Evolutionary conservation across 1,140 invertebrate genomes (phyloP).

Genomic region (Theocolax elegans): DNA sequence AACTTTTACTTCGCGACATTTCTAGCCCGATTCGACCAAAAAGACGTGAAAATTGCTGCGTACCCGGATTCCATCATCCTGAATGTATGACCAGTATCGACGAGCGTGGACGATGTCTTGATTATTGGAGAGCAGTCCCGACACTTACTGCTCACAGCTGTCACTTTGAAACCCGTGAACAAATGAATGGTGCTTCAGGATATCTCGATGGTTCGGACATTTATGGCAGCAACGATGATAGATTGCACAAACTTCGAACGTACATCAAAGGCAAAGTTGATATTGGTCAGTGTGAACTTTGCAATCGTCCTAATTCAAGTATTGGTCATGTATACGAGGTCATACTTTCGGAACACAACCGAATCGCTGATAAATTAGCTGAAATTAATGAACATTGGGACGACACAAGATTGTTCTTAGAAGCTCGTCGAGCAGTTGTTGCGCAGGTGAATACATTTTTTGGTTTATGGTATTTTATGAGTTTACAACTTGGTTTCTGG

Average conservation of each 20-base stretch:
- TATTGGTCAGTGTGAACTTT: constrained; percentile 72
- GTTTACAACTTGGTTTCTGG: no score
- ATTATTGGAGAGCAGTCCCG: constrained; percentile 81
- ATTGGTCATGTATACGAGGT: constrained; percentile 75
- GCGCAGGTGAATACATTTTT: constrained; percentile 66
- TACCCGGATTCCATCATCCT: constrained; percentile 52
- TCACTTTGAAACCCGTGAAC: constrained; percentile 78
- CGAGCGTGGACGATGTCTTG: constrained; percentile 68
- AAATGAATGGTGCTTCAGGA: constrained; percentile 88
- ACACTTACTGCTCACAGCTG: constrained; percentile 74
- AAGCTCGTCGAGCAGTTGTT: constrained; percentile 80
- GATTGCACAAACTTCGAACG: constrained; percentile 75
- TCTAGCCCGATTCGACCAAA: constrained; percentile 73
- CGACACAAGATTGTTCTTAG: constrained; percentile 82
- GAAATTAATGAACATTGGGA: constrained; percentile 87
- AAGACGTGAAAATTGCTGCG: constrained; percentile 53
- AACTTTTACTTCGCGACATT: constrained; percentile 82
- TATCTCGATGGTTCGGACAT: constrained; percentile 89
- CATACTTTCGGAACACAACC: constrained; percentile 84
- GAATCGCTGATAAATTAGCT: constrained; percentile 79
- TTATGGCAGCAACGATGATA: constrained; percentile 82
- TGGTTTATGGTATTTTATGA: no score
- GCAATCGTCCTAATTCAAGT: constrained; percentile 58
- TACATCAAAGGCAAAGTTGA: constrained; percentile 81
- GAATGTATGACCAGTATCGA: constrained; percentile 70